These are phyloP conservation scores for Cyclopterus lumpus DNA, from an alignment of 2,797 vertebrate genomes.

Conservation along the genomic window DNA sequence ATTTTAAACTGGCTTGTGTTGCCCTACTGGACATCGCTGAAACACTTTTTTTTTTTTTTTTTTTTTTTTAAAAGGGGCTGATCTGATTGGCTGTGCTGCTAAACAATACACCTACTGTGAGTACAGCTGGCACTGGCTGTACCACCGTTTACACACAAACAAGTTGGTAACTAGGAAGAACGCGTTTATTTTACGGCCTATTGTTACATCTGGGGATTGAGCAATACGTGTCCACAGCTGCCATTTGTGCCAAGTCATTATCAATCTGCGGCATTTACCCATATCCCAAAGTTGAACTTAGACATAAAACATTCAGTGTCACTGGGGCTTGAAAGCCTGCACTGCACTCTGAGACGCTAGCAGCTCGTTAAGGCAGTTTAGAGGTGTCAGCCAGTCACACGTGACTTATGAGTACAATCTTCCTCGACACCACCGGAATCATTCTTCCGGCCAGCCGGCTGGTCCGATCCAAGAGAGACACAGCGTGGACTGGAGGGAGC, in stretches of 20 bases:
- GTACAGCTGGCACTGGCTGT: conserved; percentile 33
- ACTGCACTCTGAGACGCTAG: neutral
- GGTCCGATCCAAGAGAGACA: conserved; percentile 1
- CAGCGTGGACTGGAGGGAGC: neutral
- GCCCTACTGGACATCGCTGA: neutral
- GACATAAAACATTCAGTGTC: neutral
- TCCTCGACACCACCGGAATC: neutral
- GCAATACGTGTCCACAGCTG: neutral
- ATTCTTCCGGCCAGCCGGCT: conserved; percentile 1
- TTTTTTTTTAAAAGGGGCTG: too few relatives aligned
- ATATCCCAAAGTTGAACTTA: neutral
- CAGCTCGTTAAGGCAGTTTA: conserved; percentile 5
- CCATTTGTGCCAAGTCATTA: neutral
- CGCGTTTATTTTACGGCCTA: neutral
- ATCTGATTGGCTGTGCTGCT: conserved; percentile 57
- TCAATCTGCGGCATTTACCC: neutral
- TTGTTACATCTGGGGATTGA: conserved; percentile 20
- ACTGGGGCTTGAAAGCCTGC: neutral
- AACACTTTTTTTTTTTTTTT: too few relatives aligned
- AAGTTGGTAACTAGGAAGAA: conserved; percentile 7
- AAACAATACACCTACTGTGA: conserved; percentile 60
- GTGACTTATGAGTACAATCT: conserved; percentile 7
- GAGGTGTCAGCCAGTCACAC: neutral
- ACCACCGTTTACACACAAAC: conserved; percentile 27
- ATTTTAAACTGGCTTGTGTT: conserved; percentile 1